A percentile compares a stretch with the other conserved stretches of the same genome.
Conservation (phyloP, 92 coral and sea anemone genomes). For the Porites rus region DNA sequence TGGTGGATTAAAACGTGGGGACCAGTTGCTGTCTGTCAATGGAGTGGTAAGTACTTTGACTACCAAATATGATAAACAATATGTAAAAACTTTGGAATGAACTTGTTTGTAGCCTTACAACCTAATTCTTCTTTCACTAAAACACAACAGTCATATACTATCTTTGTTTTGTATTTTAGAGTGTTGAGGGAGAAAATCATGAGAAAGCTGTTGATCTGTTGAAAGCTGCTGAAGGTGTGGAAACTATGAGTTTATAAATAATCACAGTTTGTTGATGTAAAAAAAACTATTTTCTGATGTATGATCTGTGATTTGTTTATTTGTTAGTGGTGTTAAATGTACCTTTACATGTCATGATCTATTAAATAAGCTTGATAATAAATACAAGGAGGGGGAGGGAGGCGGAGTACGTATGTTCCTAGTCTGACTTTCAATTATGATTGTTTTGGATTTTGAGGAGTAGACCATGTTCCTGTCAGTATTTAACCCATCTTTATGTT, state of each 20-base stretch:
- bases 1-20: constrained; percentile 96
- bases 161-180: constrained; percentile 54
- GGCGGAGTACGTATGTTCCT: no score
- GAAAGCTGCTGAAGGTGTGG: constrained; percentile 95
- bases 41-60: constrained; percentile 78
- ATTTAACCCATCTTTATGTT: no score
- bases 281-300: neutral
- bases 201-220: constrained; percentile 98
- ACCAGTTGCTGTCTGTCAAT: constrained; percentile 94
- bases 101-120: neutral
- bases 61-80: no score
- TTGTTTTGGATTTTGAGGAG: no score
- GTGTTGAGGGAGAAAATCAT: constrained; percentile 99
- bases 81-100: neutral
- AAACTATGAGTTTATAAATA: neutral
- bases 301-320: no score
- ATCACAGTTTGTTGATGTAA: neutral
- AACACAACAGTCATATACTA: neutral
- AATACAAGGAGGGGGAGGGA: no score
- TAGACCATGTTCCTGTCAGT: no score
- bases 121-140: neutral
- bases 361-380: neutral
- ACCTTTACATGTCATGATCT: neutral
- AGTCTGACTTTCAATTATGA: no score
- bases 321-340: neutral